A percentile compares a stretch with the other conserved stretches of the same genome.
Conservation (phyloP, 2,113 vertebrate species). For the Macrotus californicus region DNA sequence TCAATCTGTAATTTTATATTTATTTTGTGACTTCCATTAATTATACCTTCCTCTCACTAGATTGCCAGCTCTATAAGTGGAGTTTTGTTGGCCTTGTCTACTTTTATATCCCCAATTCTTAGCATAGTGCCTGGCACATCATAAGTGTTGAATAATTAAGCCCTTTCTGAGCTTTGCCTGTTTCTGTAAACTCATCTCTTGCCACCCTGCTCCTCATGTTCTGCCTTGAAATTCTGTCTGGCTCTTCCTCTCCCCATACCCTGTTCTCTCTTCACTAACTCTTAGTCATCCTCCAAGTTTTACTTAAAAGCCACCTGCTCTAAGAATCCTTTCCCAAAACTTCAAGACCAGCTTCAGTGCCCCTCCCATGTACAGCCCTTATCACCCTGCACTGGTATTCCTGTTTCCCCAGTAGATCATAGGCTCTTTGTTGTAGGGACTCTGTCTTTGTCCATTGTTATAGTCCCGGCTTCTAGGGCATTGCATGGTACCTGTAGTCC, state of each 20-base stretch:
- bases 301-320: neutral
- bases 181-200: neutral
- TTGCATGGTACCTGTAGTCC: neutral
- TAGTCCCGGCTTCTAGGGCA: neutral
- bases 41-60: neutral
- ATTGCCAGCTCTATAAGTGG: neutral
- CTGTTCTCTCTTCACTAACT: neutral
- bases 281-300: neutral
- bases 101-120: neutral
- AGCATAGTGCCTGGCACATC: neutral
- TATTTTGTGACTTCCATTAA: neutral
- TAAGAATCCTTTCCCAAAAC: neutral
- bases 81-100: neutral
- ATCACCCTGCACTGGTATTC: neutral
- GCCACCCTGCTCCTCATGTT: neutral
- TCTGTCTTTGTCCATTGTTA: neutral
- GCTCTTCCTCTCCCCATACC: neutral
- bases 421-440: neutral
- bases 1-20: constrained; percentile 12
- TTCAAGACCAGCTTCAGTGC: neutral
- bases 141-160: neutral
- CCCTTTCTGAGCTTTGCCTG: neutral
- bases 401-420: neutral
- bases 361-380: neutral
- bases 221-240: neutral